Base-by-base conservation (phyloP, 2,113 vertebrate genomes). In the Esox niger region DNA sequence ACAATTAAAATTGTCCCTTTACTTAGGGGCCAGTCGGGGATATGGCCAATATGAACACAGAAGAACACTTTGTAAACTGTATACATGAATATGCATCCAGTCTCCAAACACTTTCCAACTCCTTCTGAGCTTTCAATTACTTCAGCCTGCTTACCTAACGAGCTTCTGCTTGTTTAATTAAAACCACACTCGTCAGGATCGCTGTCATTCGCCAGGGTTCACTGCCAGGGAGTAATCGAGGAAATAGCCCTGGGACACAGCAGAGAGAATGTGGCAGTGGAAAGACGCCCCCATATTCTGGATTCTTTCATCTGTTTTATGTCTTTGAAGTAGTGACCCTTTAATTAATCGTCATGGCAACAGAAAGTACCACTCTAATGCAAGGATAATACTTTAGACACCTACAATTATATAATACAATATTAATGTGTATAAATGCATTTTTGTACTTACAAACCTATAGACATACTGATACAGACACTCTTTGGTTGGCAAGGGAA, bases 111-210 rank as follows among this genome's bases (percentile, higher is more conserved):
- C 58, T 58, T 60, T 71, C 74, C 54, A 52, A 62, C 70, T 70
- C 46, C 69, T 66, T 52, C 52, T 52, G 43, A 69, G 66, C 35
- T 38, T 61, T 64, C 56, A 62, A 58, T 62, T 65, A 72, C 74
- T 70, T 70, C 61, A 74, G 64, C 70, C 71, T 9, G 6, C 32
- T 69, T 74, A 79, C 66, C 65, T 74, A 83, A 84, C 77, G 59
- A 71, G 68, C 79, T 76, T 71, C 67, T 56, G 73, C 70, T 77
- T 43, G 58, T 61, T 79, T 75, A 73, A 68, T 64, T 84, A 80
- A 81, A 70, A 69, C 60, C 60, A 68, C 59, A 0, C 63, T 69
- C 43, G 13, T 62, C 11, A 58, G 64, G 35, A 54, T 63, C 61
- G 11, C 63, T 76, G 62, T 11, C 57, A 57, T 77, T 75, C 55